Evolutionary conservation across 2,797 vertebrate genomes (phyloP), one percentile per base, ranked within the genome.

Genomic region (Loriculus beryllinus): DNA sequence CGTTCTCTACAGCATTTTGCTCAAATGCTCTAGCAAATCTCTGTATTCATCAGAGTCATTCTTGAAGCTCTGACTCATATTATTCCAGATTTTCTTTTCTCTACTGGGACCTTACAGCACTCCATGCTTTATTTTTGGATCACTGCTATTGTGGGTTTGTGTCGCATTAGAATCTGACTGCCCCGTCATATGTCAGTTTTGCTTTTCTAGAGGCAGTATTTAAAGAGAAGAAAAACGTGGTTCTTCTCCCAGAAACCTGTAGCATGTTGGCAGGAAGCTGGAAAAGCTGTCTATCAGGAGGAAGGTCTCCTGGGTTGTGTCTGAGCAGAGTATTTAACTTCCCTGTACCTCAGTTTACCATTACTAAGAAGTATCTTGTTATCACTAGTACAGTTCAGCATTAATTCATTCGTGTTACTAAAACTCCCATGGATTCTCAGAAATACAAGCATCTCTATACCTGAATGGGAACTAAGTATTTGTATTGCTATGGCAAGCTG

Each of bases 61-160:
- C 94, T 85, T 77, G 60, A 65, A 65, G 71, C 70, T 92, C 68
- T 95, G 92, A 90, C 80, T 97, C 87, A 92, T 64, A 15, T 47
- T 70, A 64, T 86, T 92, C 18, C 60, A 65, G 67, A 92, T 93
- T 84, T 92, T 91, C 60, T 90, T 43, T 45, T 84, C 91, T 90
- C 76, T 92, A 0, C 37, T 70, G 92, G 70, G 90, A 86, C 51
- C 56, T 70, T 83, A 48, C 43, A 52, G 71, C 74, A 12, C 21
- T 83, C 64, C 6, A 56, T 28, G 59, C 67, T 90, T 95, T 92
- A 79, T 71, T 90, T 96, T 92, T 84, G 72, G 85, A 81, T 81
- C 35, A 1, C 22, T 78, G 80, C 51, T 92, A 2, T 49, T 67
- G 70, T 21, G 35, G 28, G 20, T 43, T 91, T 88, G 39, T 79